phyloP scores from a whole-genome alignment of 35 echinoderm and acorn worm species.

The Heliocidaris erythrogramma region DNA sequence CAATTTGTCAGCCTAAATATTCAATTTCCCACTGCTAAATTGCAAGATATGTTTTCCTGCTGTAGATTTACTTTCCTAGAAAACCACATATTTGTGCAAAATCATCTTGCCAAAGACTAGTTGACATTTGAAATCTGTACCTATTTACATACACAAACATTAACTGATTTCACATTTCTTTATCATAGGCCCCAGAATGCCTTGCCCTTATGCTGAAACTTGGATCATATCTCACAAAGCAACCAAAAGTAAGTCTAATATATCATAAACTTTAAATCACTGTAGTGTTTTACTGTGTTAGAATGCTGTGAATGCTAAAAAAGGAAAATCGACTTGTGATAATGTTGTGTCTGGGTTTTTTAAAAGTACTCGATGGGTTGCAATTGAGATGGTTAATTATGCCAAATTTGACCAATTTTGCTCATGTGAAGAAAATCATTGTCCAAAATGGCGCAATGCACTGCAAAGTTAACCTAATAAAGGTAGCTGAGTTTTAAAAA shows the following conservation, averaged over 20 bases:
- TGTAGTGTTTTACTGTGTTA: too few species aligned
- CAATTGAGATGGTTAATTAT: too few species aligned
- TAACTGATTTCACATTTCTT: background rate
- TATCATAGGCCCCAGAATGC: slow-evolving; percentile 89
- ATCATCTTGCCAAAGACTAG: background rate
- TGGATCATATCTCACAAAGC: slow-evolving; percentile 96
- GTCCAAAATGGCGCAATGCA: too few species aligned
- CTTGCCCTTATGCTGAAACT: slow-evolving; percentile 93
- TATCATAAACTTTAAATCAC: background rate
- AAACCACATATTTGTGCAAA: background rate
- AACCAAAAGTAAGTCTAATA: slow-evolving; percentile 82
- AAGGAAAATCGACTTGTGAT: too few species aligned
- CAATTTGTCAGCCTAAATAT: background rate
- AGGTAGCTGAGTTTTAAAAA: too few species aligned
- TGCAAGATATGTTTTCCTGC: background rate
- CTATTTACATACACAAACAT: too few species aligned
- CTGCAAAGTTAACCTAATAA: too few species aligned
- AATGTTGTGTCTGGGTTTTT: too few species aligned
- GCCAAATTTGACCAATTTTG: too few species aligned
- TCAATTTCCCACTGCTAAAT: background rate
- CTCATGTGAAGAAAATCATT: too few species aligned
- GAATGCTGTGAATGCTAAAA: too few species aligned
- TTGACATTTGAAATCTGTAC: background rate
- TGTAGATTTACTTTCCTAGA: background rate
- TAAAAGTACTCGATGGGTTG: too few species aligned